Percentiles rank a stretch among this genome's conserved stretches.
Evolutionary conservation across 2,797 vertebrate genomes (phyloP).

Genomic region (Falco columbarius): DNA sequence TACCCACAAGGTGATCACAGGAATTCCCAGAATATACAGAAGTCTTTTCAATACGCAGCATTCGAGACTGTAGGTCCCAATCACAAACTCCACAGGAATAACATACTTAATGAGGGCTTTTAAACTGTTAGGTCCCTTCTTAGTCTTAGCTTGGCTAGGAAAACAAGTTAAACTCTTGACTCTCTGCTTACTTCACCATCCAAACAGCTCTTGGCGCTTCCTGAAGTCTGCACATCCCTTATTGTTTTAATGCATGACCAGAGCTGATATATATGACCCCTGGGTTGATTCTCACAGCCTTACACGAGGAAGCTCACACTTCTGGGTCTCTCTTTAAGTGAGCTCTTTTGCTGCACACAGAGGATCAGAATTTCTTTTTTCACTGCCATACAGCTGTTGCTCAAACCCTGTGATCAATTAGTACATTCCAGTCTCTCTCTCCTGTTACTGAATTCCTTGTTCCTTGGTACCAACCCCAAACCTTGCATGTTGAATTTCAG

Average conservation of each 20-base stretch:
- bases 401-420: not conserved
- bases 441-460: not conserved
- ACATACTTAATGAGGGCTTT: fast-evolving
- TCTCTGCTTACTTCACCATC: not conserved
- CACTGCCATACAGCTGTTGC: not conserved
- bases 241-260: not conserved
- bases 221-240: not conserved
- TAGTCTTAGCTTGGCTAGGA: not conserved
- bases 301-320: not conserved
- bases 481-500: not conserved
- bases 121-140: not conserved
- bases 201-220: not conserved
- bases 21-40: not conserved
- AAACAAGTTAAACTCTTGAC: not conserved
- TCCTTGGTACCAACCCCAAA: not conserved
- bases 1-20: not conserved
- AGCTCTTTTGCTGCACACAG: not conserved
- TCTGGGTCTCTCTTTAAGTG: not conserved
- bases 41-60: not conserved
- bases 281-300: not conserved
- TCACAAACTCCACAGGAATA: not conserved
- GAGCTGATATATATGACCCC: not conserved
- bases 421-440: not conserved
- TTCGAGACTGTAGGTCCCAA: not conserved
- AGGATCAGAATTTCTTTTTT: not conserved